Base-by-base conservation (phyloP, 2,888 invertebrate species). In the Dexiosoma caninum region DNA sequence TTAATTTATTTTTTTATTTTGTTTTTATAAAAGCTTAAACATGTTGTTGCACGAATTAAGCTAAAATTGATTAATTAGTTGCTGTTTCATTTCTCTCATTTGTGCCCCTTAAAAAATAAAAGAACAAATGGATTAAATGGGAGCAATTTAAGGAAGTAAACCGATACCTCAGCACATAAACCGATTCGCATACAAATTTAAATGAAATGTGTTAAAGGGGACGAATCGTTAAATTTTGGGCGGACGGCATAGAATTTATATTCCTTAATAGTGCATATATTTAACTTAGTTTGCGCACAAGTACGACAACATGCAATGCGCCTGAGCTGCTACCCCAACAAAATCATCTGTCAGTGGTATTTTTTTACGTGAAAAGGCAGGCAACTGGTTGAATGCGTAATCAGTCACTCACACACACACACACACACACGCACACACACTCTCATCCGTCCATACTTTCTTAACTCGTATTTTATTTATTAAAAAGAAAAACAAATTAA, bases 151-250 rank as follows among this genome's bases (percentile, higher is more conserved):
- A 44, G 44, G 10, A 27, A 46, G 35, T 35, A 19, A 32, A 16
- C 1, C 7, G 51, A 27, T 27, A 57, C 53, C 44, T 0, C 14
- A 12, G 35, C 9, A 44, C 10, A 19, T 21, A 51, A 5, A 5
- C 46, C 12, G 23, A 40, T 16, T 12, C 46, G 42, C 19, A 7
- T 16, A 14, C 37, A 19, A 67, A 40, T 16, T 10, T 16, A 9
- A 59, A 75, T 75, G 75, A 9, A 59, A 75, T 75, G 75, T 75
- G 67, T n/a, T 40, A 57, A 78, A 71, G 46, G 19, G 59, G 78
- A 62, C 74, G 78, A 78, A 69, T 69, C 37, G 67, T 46, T 62
- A 62, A 78, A 69, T 62, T 51, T 53, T 78, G 78, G 78, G 78
- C 74, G 78, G 67, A 74, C 72, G 12, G 14, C 0, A 40, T 16